Conservation (phyloP, 2,888 invertebrate species). For the Pollenia griseotomentosa region DNA sequence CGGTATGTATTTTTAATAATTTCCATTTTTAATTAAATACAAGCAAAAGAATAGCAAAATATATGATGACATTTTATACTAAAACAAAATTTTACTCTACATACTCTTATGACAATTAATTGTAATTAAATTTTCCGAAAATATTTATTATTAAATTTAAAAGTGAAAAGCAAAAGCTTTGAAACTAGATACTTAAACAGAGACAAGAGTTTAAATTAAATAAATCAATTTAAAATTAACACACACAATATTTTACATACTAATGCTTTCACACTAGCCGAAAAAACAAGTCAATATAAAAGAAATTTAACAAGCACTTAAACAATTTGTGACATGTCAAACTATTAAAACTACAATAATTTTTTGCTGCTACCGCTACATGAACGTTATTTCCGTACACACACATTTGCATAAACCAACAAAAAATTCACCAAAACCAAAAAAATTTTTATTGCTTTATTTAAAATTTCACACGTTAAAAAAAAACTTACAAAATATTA, state of each 20-base stretch:
- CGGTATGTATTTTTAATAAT: constrained; percentile 44
- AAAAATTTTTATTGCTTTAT: background rate
- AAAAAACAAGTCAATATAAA: constrained; percentile 26
- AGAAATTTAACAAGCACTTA: constrained; percentile 58
- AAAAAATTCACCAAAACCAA: background rate
- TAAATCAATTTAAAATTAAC: constrained; percentile 26
- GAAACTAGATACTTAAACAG: background rate
- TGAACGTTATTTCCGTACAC: background rate
- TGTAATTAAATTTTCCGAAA: constrained; percentile 35
- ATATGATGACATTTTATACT: background rate
- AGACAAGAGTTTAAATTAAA: background rate
- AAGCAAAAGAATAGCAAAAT: background rate
- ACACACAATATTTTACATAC: no score
- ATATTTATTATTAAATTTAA: background rate
- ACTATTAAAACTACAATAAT: constrained; percentile 45
- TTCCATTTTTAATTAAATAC: constrained; percentile 62
- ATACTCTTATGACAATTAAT: background rate
- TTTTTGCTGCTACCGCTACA: background rate
- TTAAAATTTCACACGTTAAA: constrained; percentile 26
- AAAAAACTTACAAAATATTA: constrained; percentile 22
- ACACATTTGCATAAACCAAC: background rate
- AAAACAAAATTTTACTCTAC: background rate
- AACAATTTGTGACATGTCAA: constrained; percentile 60
- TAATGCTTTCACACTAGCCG: background rate
- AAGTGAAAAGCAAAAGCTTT: constrained; percentile 22